Evolutionary conservation across 2,888 invertebrate genomes (phyloP).

Genomic region (Achlya flavicornis): DNA sequence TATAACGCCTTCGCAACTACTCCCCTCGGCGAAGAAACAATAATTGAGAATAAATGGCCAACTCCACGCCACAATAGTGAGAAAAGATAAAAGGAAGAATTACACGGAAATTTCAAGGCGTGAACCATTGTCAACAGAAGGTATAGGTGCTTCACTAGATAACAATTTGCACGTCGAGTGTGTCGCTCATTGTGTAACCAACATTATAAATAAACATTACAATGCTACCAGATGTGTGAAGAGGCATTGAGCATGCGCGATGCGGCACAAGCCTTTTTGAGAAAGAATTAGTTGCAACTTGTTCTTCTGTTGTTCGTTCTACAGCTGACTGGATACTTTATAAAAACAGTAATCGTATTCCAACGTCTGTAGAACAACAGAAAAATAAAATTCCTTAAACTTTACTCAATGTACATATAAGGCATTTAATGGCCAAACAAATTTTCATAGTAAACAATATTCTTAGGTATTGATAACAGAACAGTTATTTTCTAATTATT

Average conservation of each 20-base stretch:
- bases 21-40: conserved; percentile 70
- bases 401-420: not conserved
- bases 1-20: conserved; percentile 71
- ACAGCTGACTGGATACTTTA: conserved; percentile 40
- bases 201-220: conserved; percentile 76
- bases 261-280: conserved; percentile 57
- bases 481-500: too few relatives aligned
- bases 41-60: conserved; percentile 76
- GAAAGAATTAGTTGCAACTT: conserved; percentile 37
- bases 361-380: not conserved
- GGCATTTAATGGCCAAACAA: too few relatives aligned
- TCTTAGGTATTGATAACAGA: too few relatives aligned
- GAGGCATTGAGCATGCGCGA: conserved; percentile 36
- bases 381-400: not conserved
- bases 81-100: conserved; percentile 76
- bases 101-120: conserved; percentile 80
- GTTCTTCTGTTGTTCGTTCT: conserved; percentile 29
- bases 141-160: conserved; percentile 64
- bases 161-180: conserved; percentile 79
- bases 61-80: conserved; percentile 71
- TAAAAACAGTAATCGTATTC: conserved; percentile 22
- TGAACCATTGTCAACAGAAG: conserved; percentile 64
- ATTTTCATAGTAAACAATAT: too few relatives aligned
- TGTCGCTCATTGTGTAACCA: conserved; percentile 62
- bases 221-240: conserved; percentile 75